phyloP scores from a whole-genome alignment of 2,888 invertebrate genomes.

The Thumatha senex region DNA sequence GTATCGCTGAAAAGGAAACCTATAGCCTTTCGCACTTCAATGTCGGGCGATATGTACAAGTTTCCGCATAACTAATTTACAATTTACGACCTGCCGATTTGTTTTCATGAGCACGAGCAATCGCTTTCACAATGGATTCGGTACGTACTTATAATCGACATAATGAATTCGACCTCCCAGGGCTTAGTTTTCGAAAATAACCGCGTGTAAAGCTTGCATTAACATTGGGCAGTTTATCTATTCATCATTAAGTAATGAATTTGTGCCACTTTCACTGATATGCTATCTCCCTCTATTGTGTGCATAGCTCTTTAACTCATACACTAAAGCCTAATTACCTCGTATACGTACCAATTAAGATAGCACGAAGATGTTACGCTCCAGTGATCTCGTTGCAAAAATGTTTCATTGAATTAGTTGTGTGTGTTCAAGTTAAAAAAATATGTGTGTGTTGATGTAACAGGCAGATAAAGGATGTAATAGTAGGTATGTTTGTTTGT shows the following conservation, averaged over 20 bases:
- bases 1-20: constrained; percentile 18
- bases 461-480: neutral
- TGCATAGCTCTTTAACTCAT: constrained; percentile 14
- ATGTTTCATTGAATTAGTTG: constrained; percentile 6
- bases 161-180: no score
- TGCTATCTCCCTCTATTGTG: constrained; percentile 15
- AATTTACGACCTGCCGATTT: neutral
- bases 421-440: constrained; percentile 2
- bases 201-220: neutral
- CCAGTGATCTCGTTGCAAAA: constrained; percentile 22
- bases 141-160: no score
- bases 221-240: constrained; percentile 12
- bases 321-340: constrained; percentile 20
- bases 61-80: constrained; percentile 2
- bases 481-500: constrained; percentile 3
- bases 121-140: no score
- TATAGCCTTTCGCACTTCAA: constrained; percentile 24
- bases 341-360: constrained; percentile 18
- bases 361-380: constrained; percentile 17
- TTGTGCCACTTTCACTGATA: constrained; percentile 34
- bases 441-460: constrained; percentile 1
- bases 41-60: constrained; percentile 9
- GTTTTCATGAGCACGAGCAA: neutral
- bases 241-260: constrained; percentile 29
- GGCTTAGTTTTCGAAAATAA: neutral